Evolutionary conservation across 2,113 vertebrate genomes (phyloP).

Genomic region (Corythornis vintsioides): DNA sequence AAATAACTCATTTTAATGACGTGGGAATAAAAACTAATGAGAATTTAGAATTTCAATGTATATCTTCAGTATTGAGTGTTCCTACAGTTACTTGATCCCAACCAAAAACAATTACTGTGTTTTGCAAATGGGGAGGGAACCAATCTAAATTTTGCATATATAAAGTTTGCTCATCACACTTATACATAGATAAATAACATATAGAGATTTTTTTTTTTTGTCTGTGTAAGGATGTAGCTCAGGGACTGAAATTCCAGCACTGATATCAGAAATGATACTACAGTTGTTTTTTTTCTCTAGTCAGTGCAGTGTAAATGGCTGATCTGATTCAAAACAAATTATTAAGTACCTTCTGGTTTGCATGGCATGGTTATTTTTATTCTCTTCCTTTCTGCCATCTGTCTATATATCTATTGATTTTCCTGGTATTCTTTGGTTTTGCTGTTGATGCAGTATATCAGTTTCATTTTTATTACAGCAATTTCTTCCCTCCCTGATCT

Average conservation of each 20-base stretch:
- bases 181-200: fast-evolving
- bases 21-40: background rate
- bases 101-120: no score
- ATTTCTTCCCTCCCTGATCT: background rate
- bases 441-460: background rate
- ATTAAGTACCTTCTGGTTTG: constrained; percentile 34
- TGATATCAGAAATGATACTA: background rate
- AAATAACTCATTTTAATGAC: background rate
- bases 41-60: background rate
- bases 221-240: background rate
- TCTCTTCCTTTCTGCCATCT: constrained; percentile 4
- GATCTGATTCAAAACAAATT: constrained; percentile 42
- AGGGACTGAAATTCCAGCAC: background rate
- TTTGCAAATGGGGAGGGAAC: background rate
- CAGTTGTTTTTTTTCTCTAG: background rate
- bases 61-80: no score
- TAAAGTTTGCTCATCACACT: background rate
- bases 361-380: constrained; percentile 38
- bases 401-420: constrained; percentile 32
- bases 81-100: background rate
- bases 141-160: background rate
- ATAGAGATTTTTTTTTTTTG: background rate
- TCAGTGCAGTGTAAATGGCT: background rate
- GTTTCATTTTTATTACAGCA: background rate
- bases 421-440: background rate